Base-by-base conservation (phyloP, 2,113 vertebrate genomes). In the Poeciliopsis prolifica region DNA sequence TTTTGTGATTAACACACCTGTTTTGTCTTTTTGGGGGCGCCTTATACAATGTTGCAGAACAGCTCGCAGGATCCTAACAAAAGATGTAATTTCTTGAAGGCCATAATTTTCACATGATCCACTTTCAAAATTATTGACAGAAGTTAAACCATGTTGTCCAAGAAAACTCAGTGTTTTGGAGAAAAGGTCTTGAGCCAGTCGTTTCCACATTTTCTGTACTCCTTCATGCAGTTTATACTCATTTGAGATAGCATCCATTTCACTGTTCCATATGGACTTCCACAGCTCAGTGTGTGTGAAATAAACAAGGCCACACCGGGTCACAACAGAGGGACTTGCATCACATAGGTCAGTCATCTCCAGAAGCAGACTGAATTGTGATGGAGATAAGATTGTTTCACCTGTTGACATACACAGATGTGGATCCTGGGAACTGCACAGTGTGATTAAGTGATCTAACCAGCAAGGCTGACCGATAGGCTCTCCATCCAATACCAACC, bases 401-500 rank as follows among this genome's bases (percentile, higher is more conserved):
- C 95, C 95, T 2, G 82, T 95, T 40, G 95, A 73, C 29, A 97
- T 85, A 77, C 74, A 92, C 26, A 97, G 81, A 68, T 80, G 84
- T 1, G 93, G 85, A 3, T 87, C 31, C 48, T 91, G 80, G 2
- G 89, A 40, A 0, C 85, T 67, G 31, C 93, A 87, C 44, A 97
- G 88, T 4, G 92, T 94, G 64, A 87, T 92, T 35, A 97, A 61
- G 15, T 90, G 88, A 79, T 96, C 95, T 64, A 95, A 72, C 96
- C 96, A 97, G 17, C 87, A 72, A 0, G 91, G 88, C 2, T 81
- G 82, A 15, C 78, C 89, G 31, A 86, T 31, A 6, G 94, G 84
- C 5, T 94, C 86, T 0, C 96, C 96, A 67, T 97, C 96, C 87
- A 96, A 89, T 48, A 97, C 88, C 44, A 97, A 60, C 96, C 96